Evolutionary conservation across 2,113 vertebrate genomes (phyloP), one percentile per base, ranked within the genome.

Genomic region (Brachyhypopomus occidentalis): DNA sequence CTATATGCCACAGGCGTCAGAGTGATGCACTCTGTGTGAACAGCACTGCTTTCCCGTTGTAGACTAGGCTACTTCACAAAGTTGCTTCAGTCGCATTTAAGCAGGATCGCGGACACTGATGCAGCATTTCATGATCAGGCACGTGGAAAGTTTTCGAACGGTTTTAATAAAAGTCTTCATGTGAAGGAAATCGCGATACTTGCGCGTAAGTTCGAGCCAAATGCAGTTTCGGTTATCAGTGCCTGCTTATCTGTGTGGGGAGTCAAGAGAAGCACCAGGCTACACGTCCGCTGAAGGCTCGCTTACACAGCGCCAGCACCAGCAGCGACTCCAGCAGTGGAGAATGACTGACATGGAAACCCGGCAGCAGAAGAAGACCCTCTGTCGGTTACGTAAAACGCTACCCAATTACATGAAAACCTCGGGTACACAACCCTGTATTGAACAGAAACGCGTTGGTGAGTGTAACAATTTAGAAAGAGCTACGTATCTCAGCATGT

Each of bases 101-200:
- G 64, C 19, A 72, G 66, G 19, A 4, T 70, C 3, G 9, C n/a
- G 52, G 4, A 55, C 2, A 41, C 19, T 34, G 66, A 60, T 62
- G 67, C 30, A n/a, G 56, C 48, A 38, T 67, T 66, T 66, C 62
- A 30, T 20, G n/a, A 78, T 38, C 22, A 59, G 77, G 60, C 14
- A 63, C 19, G 22, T 25, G 16, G 78, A 17, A 45, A 12, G 17
- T 52, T 22, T 25, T 9, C n/a, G 25, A 25, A 7, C n/a, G 59
- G 34, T 71, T 79, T 79, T 38, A 81, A 73, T 63, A 59, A 52
- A 23, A 72, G 23, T 25, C 52, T 45, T 70, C 76, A 80, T 64
- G 45, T 58, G 45, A 45, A 34, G 52, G 74, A 71, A n/a, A 59
- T 9, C 25, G 55, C 7, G 19, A n/a, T 62, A 34, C 48, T 22